Evolutionary conservation across 2,888 invertebrate genomes (phyloP), one percentile per base, ranked within the genome.

Genomic region (Acrobasis suavella): DNA sequence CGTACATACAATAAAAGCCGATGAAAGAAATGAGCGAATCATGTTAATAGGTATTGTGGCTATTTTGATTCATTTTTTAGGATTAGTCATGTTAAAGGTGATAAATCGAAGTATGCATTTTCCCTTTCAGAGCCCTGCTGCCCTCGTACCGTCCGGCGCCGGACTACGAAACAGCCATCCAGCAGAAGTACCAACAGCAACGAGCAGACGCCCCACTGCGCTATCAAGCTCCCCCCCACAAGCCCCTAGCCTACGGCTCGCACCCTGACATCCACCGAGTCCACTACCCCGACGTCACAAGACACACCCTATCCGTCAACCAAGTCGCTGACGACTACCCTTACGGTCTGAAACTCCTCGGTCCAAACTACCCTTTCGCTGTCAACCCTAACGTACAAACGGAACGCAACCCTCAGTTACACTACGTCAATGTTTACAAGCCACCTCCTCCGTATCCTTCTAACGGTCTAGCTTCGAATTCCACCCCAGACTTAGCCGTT

Each of bases 111-210:
- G n/a, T n/a, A n/a, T n/a, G n/a, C n/a, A n/a, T n/a, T 49, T 17
- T 37, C 32, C 15, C 9, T 75, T 87, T 91, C 72, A 95, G 96
- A 75, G 95, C 96, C 15, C 93, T 97, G 68, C 84, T 97, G n/a
- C 97, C 97, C 0, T 95, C 96, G 0, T 97, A 97, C 83, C 94
- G 98, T 2, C 97, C 97, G 0, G 97, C 98, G 1, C 98, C 99
- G 0, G 98, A 98, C 88, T 99, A 99, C 85, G 98, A 98, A 81
- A 97, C 97, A 0, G 98, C 98, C 14, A 94, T 98, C 66, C 96
- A 97, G 81, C 96, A 97, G 75, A 97, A 97, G 81, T 96, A 96
- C 85, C 93, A 94, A 58, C 94, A 92, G 50, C 89, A 89, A 49
- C 67, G 89, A 9, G 75, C 87, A 0, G 87, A 91, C 55, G 86